Evolutionary conservation across 2,888 invertebrate genomes (phyloP).

Genomic region (Lomographa bimaculata): DNA sequence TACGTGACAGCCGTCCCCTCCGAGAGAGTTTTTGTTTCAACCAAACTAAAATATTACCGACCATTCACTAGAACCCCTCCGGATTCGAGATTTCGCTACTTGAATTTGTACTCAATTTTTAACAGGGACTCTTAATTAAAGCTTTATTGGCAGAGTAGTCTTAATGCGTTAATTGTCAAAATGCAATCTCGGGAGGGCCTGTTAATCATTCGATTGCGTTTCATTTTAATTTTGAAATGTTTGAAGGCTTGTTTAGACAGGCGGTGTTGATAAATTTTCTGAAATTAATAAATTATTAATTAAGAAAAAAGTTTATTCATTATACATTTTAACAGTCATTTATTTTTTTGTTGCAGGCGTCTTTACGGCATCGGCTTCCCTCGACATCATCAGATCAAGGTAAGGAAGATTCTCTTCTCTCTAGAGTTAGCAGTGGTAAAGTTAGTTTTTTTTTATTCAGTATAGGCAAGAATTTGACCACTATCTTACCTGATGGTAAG

Average conservation of each 20-base stretch:
- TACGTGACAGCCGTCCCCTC: constrained; percentile 77
- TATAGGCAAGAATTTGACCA: too few relatives aligned
- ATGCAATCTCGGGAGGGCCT: constrained; percentile 78
- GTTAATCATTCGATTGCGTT: constrained; percentile 76
- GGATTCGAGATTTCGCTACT: constrained; percentile 72
- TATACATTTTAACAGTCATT: too few relatives aligned
- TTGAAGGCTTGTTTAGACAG: constrained; percentile 46
- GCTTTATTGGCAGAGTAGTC: constrained; percentile 78
- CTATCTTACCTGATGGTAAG: too few relatives aligned
- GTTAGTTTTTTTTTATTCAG: too few relatives aligned
- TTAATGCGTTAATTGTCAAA: constrained; percentile 83
- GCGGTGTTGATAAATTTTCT: constrained; percentile 58
- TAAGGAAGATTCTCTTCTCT: constrained; percentile 38
- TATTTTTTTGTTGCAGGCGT: constrained; percentile 73
- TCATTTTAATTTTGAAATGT: constrained; percentile 70
- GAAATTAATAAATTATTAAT: constrained; percentile 32
- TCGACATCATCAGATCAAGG: constrained; percentile 74
- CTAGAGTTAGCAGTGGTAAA: too few relatives aligned
- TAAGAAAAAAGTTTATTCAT: constrained; percentile 10
- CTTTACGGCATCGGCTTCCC: constrained; percentile 68
- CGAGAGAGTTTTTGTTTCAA: constrained; percentile 74
- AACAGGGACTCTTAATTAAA: constrained; percentile 81
- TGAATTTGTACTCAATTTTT: constrained; percentile 84
- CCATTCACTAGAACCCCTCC: constrained; percentile 76
- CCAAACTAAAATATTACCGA: constrained; percentile 82